Conservation (phyloP, 2,888 invertebrate species). For the Calliphora vomitoria region DNA sequence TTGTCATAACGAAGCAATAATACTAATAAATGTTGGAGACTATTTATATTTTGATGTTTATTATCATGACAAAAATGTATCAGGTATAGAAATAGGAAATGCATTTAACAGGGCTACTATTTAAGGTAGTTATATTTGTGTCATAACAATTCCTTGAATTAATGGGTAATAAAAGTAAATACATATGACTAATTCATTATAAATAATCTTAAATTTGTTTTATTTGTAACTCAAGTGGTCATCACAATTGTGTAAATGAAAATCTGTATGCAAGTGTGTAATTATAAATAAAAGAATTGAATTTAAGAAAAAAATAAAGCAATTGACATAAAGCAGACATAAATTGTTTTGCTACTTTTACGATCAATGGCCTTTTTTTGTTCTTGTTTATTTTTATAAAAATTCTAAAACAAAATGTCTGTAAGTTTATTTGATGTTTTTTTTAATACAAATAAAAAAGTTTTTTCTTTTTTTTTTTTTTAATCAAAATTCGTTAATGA, state of each 20-base stretch:
- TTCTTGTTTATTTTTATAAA: background rate
- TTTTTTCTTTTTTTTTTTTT: too few relatives aligned
- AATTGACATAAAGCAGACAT: conserved; percentile 19
- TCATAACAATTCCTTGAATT: too few relatives aligned
- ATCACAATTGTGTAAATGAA: background rate
- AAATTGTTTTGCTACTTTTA: background rate
- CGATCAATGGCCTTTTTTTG: conserved; percentile 1
- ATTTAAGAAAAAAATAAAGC: background rate
- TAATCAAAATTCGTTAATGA: background rate
- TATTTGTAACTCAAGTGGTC: conserved; percentile 24
- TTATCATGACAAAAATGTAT: too few relatives aligned
- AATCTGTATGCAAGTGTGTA: background rate
- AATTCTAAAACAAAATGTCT: background rate
- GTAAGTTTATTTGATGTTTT: background rate
- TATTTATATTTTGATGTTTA: too few relatives aligned
- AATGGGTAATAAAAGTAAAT: background rate
- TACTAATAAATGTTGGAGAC: too few relatives aligned
- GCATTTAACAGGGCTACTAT: too few relatives aligned
- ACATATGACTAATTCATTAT: conserved; percentile 38
- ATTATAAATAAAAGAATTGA: conserved; percentile 26
- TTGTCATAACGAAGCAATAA: too few relatives aligned
- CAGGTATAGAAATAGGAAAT: too few relatives aligned
- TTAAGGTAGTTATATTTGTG: too few relatives aligned
- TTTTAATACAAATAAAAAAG: background rate
- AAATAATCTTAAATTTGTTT: conserved; percentile 23